phyloP scores from a whole-genome alignment of 2,113 vertebrate species.

The Cyprichromis sp. region DNA sequence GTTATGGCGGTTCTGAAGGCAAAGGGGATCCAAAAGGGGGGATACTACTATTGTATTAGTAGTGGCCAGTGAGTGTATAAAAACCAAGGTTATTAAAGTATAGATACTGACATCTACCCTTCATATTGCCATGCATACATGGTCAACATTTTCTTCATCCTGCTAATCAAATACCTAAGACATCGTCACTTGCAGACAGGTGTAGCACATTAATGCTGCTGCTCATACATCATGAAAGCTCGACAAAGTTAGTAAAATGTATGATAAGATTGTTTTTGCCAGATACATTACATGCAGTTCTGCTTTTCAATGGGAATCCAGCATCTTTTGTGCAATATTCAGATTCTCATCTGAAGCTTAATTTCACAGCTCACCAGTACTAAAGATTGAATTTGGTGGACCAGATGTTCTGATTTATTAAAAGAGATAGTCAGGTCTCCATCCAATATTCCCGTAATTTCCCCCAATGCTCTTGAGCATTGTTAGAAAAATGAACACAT shows the following conservation, averaged over 20 bases:
- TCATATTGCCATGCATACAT: background rate
- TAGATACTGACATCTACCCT: background rate
- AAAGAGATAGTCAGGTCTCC: slow-evolving; percentile 1
- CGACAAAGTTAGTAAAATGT: background rate
- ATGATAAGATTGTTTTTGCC: background rate
- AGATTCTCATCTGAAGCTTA: slow-evolving; percentile 31
- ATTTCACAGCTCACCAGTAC: slow-evolving; percentile 65
- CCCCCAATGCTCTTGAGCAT: background rate
- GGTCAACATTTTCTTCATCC: background rate
- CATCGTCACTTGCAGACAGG: background rate
- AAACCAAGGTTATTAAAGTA: background rate
- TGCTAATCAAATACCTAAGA: background rate
- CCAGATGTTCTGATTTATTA: slow-evolving; percentile 48
- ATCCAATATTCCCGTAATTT: slow-evolving; percentile 6
- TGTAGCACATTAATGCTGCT: background rate
- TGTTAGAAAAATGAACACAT: background rate
- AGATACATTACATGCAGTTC: background rate
- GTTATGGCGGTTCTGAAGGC: background rate
- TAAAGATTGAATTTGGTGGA: slow-evolving; percentile 46
- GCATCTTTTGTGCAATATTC: slow-evolving; percentile 7
- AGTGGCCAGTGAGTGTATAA: background rate
- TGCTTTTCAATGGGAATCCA: background rate
- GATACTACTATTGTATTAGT: background rate
- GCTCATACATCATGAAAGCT: background rate
- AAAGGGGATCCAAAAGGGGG: background rate